Percentiles rank a stretch among this genome's conserved stretches.
Evolutionary conservation across 2,888 invertebrate genomes (phyloP).

Genomic region (Agriotes lineatus): DNA sequence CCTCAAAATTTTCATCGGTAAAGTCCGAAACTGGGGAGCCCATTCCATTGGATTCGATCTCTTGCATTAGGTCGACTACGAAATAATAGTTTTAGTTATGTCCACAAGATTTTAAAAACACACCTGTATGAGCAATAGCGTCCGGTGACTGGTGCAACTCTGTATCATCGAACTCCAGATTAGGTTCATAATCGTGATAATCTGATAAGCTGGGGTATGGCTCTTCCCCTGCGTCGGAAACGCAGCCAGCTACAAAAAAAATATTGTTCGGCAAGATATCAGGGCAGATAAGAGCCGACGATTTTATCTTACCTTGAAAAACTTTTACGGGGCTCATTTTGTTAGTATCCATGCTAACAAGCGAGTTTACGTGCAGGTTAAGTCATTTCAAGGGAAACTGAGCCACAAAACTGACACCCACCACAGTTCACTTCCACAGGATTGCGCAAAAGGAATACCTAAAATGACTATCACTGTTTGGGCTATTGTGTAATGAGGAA

Average conservation of each 20-base stretch:
- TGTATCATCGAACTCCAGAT: slow-evolving; percentile 96
- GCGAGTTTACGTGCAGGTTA: slow-evolving; percentile 8
- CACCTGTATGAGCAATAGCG: slow-evolving; percentile 75
- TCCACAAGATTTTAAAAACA: not conserved
- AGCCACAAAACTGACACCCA: slow-evolving; percentile 16
- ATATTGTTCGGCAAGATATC: not conserved
- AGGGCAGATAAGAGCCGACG: not conserved
- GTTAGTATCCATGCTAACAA: slow-evolving; percentile 42
- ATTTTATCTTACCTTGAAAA: slow-evolving; percentile 64
- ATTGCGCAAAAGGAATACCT: slow-evolving; percentile 23
- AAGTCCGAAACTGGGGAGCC: slow-evolving; percentile 86
- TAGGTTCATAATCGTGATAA: slow-evolving; percentile 94
- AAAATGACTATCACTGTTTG: slow-evolving; percentile 19
- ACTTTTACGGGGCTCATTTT: slow-evolving; percentile 66
- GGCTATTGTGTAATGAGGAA: slow-evolving; percentile 8
- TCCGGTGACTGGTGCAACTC: slow-evolving; percentile 80
- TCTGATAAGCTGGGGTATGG: slow-evolving; percentile 90
- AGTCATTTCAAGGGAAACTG: slow-evolving; percentile 33
- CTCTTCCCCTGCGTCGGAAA: slow-evolving; percentile 72
- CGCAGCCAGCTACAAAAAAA: slow-evolving; percentile 61
- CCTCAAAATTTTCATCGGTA: slow-evolving; percentile 92
- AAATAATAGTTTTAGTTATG: slow-evolving; percentile 3
- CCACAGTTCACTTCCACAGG: slow-evolving; percentile 17
- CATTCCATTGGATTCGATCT: slow-evolving; percentile 65
- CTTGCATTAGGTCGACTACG: slow-evolving; percentile 61